Evolutionary conservation across 2,113 vertebrate genomes (phyloP).

Genomic region (Bubalus kerabau): DNA sequence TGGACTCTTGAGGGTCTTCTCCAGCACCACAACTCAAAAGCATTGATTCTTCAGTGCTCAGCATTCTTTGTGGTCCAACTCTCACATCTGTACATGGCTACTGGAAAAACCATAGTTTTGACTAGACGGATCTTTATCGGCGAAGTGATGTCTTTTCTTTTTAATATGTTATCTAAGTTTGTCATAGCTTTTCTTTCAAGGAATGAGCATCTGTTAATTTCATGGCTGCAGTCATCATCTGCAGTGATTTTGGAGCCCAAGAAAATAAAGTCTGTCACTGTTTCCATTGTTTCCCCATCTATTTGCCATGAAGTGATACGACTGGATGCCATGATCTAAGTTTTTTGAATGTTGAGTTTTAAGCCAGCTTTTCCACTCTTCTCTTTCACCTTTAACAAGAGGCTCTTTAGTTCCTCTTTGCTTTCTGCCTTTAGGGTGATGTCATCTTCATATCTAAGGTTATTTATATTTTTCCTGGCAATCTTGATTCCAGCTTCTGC

Average conservation of each 20-base stretch:
- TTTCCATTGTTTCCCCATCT: neutral
- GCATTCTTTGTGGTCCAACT: neutral
- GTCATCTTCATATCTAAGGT: neutral
- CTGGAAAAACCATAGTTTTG: neutral
- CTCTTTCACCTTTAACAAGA: neutral
- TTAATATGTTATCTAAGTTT: neutral
- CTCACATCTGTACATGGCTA: neutral
- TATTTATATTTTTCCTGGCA: neutral
- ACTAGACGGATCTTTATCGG: rapidly evolving
- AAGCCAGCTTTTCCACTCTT: neutral
- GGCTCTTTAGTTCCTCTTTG: neutral
- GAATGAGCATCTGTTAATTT: neutral
- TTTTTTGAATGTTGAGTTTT: neutral
- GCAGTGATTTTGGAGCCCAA: neutral
- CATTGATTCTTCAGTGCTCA: neutral
- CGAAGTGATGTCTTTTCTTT: neutral
- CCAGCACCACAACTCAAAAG: neutral
- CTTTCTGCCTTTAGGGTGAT: neutral
- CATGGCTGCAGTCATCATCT: neutral
- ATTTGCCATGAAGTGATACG: neutral
- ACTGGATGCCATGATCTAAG: neutral
- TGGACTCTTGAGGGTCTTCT: neutral
- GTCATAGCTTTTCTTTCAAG: neutral
- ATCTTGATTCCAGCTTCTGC: neutral
- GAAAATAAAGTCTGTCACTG: neutral